Conservation (phyloP, 2,888 invertebrate species). For the Tipula vernalis region DNA sequence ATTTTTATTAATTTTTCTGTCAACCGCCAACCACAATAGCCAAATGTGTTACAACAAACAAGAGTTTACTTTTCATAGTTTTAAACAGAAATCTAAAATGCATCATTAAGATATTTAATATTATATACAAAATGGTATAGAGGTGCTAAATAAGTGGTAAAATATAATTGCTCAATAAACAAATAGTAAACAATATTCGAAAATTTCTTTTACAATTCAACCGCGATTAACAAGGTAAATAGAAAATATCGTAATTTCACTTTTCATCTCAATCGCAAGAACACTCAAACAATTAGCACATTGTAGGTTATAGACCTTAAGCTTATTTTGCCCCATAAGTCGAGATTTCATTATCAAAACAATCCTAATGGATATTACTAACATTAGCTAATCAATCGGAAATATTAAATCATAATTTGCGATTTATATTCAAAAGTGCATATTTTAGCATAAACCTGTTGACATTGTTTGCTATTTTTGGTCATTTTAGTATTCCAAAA, state of each 20-base stretch:
- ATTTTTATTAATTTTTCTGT: too few relatives aligned
- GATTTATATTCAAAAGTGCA: not conserved
- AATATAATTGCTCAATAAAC: not conserved
- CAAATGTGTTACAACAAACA: too few relatives aligned
- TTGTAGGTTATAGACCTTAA: not conserved
- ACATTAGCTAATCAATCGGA: not conserved
- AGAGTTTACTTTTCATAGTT: too few relatives aligned
- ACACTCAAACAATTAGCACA: not conserved
- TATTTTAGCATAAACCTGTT: not conserved
- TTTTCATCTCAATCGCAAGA: not conserved
- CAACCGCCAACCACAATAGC: too few relatives aligned
- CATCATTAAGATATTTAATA: too few relatives aligned
- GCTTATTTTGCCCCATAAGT: not conserved
- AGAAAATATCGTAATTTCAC: not conserved
- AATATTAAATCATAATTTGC: not conserved
- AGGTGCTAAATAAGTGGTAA: not conserved
- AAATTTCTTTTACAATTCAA: not conserved
- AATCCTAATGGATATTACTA: not conserved
- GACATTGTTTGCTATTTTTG: not conserved
- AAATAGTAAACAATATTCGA: not conserved
- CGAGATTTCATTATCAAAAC: not conserved
- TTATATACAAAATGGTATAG: too few relatives aligned
- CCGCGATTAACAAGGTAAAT: not conserved
- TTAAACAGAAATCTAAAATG: too few relatives aligned
- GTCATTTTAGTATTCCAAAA: not conserved